phyloP scores from a whole-genome alignment of 1,140 invertebrate genomes.

The Procambarus virginalis region DNA sequence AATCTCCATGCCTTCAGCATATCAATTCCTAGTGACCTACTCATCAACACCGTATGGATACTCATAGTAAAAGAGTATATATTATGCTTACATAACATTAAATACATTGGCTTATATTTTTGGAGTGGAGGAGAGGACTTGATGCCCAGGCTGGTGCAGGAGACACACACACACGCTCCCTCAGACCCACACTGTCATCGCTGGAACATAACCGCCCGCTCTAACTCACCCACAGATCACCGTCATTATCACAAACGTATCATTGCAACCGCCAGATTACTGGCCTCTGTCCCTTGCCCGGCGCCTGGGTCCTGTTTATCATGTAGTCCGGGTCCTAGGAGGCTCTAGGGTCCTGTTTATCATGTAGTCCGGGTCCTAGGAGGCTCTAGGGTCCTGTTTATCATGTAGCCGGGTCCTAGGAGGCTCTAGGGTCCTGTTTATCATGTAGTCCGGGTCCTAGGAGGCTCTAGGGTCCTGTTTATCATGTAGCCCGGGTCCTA shows the following conservation, averaged over 20 bases:
- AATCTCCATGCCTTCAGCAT: too few relatives aligned
- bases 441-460: background rate
- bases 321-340: background rate
- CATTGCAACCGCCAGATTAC: slow-evolving; percentile 34
- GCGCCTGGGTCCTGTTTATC: background rate
- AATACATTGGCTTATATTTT: too few relatives aligned
- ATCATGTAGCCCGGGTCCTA: background rate
- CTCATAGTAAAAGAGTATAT: too few relatives aligned
- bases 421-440: background rate
- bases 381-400: background rate
- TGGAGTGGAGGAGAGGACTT: too few relatives aligned
- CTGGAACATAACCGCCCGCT: slow-evolving; percentile 15
- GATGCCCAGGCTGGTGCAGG: too few relatives aligned
- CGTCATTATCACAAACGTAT: slow-evolving; percentile 51
- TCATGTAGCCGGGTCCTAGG: background rate
- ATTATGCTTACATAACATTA: too few relatives aligned
- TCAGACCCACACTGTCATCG: slow-evolving; percentile 30
- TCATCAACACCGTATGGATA: too few relatives aligned
- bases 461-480: background rate
- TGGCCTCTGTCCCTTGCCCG: background rate
- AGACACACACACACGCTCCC: slow-evolving; percentile 35
- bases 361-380: background rate
- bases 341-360: background rate
- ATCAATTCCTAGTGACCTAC: too few relatives aligned
- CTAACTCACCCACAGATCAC: slow-evolving; percentile 42